phyloP scores from a whole-genome alignment of 2,113 vertebrate genomes.

The Sardina pilchardus region DNA sequence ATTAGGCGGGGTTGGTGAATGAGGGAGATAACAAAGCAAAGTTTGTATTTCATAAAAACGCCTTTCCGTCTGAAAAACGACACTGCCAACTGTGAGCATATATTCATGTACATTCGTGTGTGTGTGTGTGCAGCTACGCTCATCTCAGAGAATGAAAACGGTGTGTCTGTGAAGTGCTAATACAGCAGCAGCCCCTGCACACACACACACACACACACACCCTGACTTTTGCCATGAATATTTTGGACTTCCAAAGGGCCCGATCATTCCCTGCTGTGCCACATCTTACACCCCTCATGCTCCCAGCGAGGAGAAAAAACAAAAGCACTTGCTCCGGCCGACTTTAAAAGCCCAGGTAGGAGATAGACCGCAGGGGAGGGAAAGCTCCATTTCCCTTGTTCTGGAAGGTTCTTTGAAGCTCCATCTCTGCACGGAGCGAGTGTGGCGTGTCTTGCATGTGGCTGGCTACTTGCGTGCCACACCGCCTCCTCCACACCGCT shows the following conservation, averaged over 20 bases:
- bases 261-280: neutral
- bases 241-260: neutral
- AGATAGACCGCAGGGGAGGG: neutral
- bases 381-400: neutral
- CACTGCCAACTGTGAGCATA: neutral
- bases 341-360: neutral
- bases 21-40: neutral
- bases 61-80: neutral
- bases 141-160: neutral
- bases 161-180: neutral
- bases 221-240: neutral
- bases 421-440: too few species aligned
- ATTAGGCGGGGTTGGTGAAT: neutral
- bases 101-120: neutral
- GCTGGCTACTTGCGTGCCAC: conserved; percentile 24
- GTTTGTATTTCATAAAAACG: neutral
- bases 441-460: conserved; percentile 10
- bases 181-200: neutral
- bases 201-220: too few species aligned
- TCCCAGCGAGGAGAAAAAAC: neutral
- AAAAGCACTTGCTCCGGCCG: neutral
- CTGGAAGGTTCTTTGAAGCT: conserved; percentile 21
- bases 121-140: neutral
- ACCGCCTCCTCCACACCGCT: conserved; percentile 10
- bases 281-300: neutral